phyloP scores from a whole-genome alignment of 2,113 vertebrate species.

The Carassius carassius region DNA sequence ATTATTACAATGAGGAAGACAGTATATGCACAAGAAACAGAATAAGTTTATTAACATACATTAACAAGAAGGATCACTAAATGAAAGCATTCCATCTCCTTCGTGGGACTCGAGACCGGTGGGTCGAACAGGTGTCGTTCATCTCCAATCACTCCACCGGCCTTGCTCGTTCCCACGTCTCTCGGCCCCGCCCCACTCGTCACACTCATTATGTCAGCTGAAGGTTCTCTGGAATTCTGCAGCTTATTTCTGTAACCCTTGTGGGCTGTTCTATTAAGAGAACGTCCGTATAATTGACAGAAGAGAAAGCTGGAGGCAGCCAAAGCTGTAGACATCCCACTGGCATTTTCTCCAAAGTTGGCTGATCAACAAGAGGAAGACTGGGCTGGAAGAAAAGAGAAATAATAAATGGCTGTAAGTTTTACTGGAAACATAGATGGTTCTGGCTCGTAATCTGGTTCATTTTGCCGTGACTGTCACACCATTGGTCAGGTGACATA shows the following conservation, averaged over 20 bases:
- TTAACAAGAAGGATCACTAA: no score
- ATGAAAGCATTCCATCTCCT: no score
- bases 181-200: no score
- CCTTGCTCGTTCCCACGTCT: no score
- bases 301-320: conserved; percentile 59
- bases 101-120: no score
- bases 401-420: conserved; percentile 61
- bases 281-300: conserved; percentile 68
- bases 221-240: conserved; percentile 64
- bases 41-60: no score
- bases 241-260: conserved; percentile 70
- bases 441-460: conserved; percentile 50
- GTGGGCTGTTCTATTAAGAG: conserved; percentile 51
- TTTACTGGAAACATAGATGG: conserved; percentile 56
- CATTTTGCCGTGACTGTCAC: conserved; percentile 51
- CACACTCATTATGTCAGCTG: conserved; percentile 22
- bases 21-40: no score
- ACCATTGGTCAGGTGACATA: conserved; percentile 51
- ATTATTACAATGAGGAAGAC: no score
- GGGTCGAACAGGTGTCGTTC: no score
- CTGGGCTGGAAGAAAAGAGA: conserved; percentile 51
- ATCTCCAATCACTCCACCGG: no score
- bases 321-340: conserved; percentile 56
- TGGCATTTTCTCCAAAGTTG: conserved; percentile 49
- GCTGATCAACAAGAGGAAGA: conserved; percentile 47